Evolutionary conservation across 1,140 invertebrate species (phyloP), one percentile per base, ranked within the genome.

Genomic region (Hermatobates lingyangjiaoensis): DNA sequence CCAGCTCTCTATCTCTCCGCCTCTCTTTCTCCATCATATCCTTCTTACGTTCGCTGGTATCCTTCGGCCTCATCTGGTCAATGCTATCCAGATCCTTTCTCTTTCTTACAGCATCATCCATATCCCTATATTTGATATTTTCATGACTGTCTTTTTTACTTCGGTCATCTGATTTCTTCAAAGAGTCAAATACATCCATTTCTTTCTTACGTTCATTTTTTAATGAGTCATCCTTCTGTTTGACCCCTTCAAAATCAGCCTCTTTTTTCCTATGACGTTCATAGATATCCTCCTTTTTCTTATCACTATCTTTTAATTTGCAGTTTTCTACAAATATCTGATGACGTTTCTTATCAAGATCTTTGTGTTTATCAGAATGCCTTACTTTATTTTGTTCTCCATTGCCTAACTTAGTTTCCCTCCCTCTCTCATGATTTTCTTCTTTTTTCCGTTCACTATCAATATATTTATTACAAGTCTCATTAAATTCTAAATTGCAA

Each of bases 381-480:
- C 39, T 54, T 27, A 20, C 28, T 21, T 49, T 58, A 30, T 24
- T 27, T 15, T n/a, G 27, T 24, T 54, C 47, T 51, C 14, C 27
- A 45, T 30, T 53, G n/a, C 46, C 47, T 25, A 55, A 47, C 47
- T 53, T 57, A 26, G 55, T 47, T 21, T 48, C 44, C n/a, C 30
- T 34, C 30, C 44, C 48, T 21, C 26, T 47, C 27, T 51, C 45
- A 44, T 18, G 23, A 49, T 18, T 52, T 45, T 57, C 45, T 18
- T 64, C 61, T 66, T 57, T 53, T 53, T 50, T 48, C 57, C 61
- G 65, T 61, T 50, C 45, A 50, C 46, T 62, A 63, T 52, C 68
- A 60, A 51, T 42, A 4, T 18, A 42, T 18, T 42, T 42, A 10
- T 42, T 20, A 12, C 14, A 42, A 10, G 14, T 20, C 5, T 12